Percentiles rank a stretch among this genome's conserved stretches.
phyloP scores from a whole-genome alignment of 2,797 vertebrate genomes.

The Neostethus bicornis region DNA sequence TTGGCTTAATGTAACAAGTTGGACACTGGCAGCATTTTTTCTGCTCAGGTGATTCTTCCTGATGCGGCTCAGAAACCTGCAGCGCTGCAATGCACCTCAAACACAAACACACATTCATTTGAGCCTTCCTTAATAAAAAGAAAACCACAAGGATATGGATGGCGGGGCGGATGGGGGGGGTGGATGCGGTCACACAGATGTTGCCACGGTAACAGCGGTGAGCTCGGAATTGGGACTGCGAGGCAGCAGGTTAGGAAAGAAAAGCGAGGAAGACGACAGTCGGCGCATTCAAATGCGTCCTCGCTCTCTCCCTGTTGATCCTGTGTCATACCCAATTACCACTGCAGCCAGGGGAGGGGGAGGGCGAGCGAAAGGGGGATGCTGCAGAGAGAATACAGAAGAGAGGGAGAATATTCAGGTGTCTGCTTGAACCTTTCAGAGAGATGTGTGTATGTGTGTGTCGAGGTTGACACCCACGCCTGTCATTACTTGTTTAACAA shows the following conservation, averaged over 20 bases:
- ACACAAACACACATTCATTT: conserved; percentile 13
- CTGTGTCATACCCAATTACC: conserved; percentile 80
- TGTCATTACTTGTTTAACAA: conserved; percentile 53
- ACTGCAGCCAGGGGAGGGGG: conserved; percentile 43
- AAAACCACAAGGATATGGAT: conserved; percentile 57
- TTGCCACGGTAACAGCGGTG: conserved; percentile 78
- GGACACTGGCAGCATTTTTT: conserved; percentile 42
- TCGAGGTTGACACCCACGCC: conserved; percentile 61
- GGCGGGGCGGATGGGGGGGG: conserved; percentile 32
- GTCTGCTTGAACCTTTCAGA: conserved; percentile 48
- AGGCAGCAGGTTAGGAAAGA: conserved; percentile 71
- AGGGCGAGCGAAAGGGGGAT: background rate
- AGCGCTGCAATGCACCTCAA: conserved; percentile 32
- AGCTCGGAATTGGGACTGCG: conserved; percentile 53
- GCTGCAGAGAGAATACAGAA: conserved; percentile 40
- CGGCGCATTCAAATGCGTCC: conserved; percentile 70
- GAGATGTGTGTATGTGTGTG: conserved; percentile 20
- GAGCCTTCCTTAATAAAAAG: conserved; percentile 73
- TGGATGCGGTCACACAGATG: conserved; percentile 62
- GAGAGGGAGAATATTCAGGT: conserved; percentile 34
- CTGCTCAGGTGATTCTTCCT: conserved; percentile 39
- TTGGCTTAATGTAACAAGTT: conserved; percentile 55
- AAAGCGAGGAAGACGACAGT: conserved; percentile 57
- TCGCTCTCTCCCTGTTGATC: conserved; percentile 72
- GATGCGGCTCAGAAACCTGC: conserved; percentile 43